Conservation (phyloP, 2,888 invertebrate genomes). For the Epinotia brunnichana region DNA sequence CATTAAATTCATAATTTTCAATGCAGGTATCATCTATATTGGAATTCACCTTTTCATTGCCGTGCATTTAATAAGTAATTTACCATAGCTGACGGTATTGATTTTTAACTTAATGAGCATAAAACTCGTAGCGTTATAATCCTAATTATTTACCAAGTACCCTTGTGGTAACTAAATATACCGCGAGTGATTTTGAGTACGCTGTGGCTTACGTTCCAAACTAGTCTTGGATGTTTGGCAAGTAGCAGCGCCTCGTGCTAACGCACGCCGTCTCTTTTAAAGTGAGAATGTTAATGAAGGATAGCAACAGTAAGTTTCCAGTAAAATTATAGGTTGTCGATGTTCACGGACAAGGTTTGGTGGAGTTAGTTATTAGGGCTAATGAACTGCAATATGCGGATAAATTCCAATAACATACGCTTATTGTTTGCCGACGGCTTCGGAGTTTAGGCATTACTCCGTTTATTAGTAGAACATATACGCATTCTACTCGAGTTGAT, state of each 20-base stretch:
- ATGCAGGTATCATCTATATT: not conserved
- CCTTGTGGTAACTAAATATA: conserved; percentile 32
- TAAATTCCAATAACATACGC: conserved; percentile 55
- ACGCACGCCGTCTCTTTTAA: conserved; percentile 7
- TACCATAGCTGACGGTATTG: not conserved
- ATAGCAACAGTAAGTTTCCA: not conserved
- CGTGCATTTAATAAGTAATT: no score
- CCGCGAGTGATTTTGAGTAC: conserved; percentile 40
- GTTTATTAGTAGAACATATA: conserved; percentile 16
- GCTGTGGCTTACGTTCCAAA: conserved; percentile 29
- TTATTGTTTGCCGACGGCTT: conserved; percentile 28
- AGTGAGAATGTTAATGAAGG: conserved; percentile 4
- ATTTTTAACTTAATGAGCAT: not conserved
- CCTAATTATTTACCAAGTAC: conserved; percentile 35
- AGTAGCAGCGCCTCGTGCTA: not conserved
- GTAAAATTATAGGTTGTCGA: not conserved
- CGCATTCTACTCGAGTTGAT: not conserved
- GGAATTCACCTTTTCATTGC: no score
- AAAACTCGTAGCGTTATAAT: conserved; percentile 5
- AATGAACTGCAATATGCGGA: conserved; percentile 59
- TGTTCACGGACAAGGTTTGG: conserved; percentile 8
- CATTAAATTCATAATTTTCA: no score
- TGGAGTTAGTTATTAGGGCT: conserved; percentile 53
- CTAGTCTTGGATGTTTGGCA: conserved; percentile 7
- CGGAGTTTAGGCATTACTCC: conserved; percentile 11